phyloP scores from a whole-genome alignment of 2,797 vertebrate genomes.

The Phrynocephalus vlangalii region DNA sequence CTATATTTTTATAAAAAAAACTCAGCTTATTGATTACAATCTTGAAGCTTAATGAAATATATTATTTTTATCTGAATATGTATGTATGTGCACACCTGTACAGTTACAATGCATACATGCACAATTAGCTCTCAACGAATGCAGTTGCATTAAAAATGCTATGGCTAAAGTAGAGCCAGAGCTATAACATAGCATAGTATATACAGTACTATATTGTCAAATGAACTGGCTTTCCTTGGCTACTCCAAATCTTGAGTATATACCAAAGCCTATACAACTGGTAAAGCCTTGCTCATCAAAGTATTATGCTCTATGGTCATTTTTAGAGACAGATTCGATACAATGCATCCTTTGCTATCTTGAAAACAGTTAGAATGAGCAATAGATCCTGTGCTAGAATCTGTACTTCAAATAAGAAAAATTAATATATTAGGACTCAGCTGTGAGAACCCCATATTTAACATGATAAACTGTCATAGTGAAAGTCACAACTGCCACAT shows the following conservation, averaged over 20 bases:
- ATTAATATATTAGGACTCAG: slow-evolving; percentile 31
- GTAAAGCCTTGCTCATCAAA: slow-evolving; percentile 15
- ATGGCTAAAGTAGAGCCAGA: background rate
- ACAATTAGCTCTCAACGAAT: background rate
- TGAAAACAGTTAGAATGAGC: slow-evolving; percentile 23
- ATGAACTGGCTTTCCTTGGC: background rate
- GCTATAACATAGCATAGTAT: background rate
- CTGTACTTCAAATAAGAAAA: slow-evolving; percentile 38
- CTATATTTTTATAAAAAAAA: background rate
- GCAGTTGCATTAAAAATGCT: background rate
- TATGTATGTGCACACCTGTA: background rate
- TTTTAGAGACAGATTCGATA: slow-evolving; percentile 37
- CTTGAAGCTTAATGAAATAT: background rate
- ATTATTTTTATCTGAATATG: background rate
- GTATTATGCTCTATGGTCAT: slow-evolving; percentile 26
- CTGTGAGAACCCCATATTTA: background rate
- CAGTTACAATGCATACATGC: background rate
- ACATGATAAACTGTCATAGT: background rate
- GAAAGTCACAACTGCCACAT: background rate
- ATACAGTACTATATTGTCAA: no score
- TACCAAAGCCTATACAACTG: slow-evolving; percentile 35
- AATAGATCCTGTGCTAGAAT: slow-evolving; percentile 40
- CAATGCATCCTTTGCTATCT: background rate
- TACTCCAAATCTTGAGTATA: background rate
- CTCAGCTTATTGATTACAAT: background rate